Evolutionary conservation across 2,888 invertebrate genomes (phyloP).

Genomic region (Hypercompe scribonia): DNA sequence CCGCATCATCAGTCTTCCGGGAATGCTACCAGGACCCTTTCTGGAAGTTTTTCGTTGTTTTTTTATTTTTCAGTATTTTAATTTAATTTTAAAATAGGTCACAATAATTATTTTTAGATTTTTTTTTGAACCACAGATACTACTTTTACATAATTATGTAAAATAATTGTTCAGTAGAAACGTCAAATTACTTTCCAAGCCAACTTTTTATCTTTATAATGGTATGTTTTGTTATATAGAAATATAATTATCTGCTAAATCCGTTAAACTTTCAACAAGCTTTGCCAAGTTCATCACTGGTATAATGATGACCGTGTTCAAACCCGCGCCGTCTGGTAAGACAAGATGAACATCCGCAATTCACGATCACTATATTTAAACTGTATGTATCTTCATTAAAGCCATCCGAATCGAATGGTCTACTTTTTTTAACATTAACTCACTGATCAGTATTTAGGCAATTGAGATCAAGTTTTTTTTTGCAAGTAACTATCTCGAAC

Average conservation of each 20-base stretch:
- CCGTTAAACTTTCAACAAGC: background rate
- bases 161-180: background rate
- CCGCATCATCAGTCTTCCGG: no score
- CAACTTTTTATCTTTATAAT: no score
- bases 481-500: background rate
- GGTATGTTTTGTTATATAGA: no score
- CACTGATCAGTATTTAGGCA: background rate
- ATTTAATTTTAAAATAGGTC: no score
- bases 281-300: slow-evolving; percentile 34
- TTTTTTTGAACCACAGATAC: no score
- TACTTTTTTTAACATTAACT: background rate
- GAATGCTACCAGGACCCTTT: no score
- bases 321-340: slow-evolving; percentile 56
- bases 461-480: background rate
- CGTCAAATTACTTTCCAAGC: background rate
- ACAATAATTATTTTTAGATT: no score
- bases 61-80: no score
- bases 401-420: slow-evolving; percentile 15
- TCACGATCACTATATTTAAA: slow-evolving; percentile 50
- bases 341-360: slow-evolving; percentile 47
- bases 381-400: slow-evolving; percentile 44
- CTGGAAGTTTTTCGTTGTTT: no score
- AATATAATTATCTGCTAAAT: no score
- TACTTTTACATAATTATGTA: background rate
- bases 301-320: slow-evolving; percentile 55